Conservation (phyloP, 1,140 invertebrate genomes). For the Nasonia longicornis region DNA sequence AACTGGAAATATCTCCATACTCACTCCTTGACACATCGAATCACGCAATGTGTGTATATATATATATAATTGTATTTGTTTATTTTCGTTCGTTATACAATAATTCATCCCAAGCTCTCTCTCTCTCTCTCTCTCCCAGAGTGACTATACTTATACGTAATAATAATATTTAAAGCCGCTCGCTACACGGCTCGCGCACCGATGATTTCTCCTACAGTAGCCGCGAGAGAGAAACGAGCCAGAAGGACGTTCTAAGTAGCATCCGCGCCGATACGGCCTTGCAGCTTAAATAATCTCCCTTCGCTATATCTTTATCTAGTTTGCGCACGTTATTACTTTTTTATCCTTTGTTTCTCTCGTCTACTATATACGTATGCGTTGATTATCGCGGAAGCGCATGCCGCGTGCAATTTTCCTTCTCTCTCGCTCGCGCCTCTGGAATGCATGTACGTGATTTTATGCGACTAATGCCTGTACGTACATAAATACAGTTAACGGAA, state of each 20-base stretch:
- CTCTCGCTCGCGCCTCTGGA: not conserved
- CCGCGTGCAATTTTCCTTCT: not conserved
- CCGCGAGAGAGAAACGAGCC: not conserved
- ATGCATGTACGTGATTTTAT: not conserved
- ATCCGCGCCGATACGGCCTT: not conserved
- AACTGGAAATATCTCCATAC: conserved; percentile 2
- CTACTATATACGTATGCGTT: too few species aligned
- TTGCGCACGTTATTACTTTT: not conserved
- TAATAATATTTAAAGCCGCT: conserved; percentile 10
- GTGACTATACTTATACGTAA: not conserved
- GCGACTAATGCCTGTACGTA: not conserved
- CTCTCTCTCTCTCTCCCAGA: not conserved
- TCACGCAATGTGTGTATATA: not conserved
- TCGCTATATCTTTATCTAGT: conserved; percentile 4
- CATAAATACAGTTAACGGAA: not conserved
- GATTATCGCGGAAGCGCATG: too few species aligned
- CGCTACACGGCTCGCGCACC: not conserved
- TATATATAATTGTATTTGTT: conserved; percentile 3
- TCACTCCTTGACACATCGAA: not conserved
- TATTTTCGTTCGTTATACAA: conserved; percentile 9
- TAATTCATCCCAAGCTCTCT: conserved; percentile 17
- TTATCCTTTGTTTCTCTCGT: not conserved
- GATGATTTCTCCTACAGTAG: not conserved
- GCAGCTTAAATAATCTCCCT: conserved; percentile 18
- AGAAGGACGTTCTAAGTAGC: conserved; percentile 23